Evolutionary conservation across 2,113 vertebrate genomes (phyloP).

Genomic region (Pomatorhinus ruficollis): DNA sequence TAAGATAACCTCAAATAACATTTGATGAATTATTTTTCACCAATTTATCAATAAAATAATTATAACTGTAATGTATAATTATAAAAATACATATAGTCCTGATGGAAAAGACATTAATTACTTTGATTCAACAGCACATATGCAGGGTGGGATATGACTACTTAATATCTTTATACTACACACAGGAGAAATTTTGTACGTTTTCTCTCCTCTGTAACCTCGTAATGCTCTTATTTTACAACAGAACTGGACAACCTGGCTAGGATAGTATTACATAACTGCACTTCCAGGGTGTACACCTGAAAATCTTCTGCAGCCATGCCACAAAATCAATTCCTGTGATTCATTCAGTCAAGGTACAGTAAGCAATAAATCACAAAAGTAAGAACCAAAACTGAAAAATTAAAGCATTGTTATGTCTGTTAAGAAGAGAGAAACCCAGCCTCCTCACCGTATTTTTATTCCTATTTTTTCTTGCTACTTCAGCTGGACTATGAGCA

Average conservation of each 20-base stretch:
- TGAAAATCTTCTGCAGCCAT: neutral
- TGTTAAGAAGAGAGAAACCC: neutral
- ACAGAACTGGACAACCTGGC: neutral
- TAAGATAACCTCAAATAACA: neutral
- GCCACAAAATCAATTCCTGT: neutral
- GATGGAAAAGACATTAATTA: neutral
- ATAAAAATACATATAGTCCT: neutral
- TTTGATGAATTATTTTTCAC: neutral
- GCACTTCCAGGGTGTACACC: neutral
- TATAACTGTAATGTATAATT: neutral
- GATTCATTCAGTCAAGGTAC: neutral
- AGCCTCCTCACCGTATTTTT: neutral
- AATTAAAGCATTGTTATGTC: neutral
- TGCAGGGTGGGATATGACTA: neutral
- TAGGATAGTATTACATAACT: neutral
- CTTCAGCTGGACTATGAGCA: neutral
- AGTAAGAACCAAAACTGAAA: neutral
- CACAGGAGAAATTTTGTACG: neutral
- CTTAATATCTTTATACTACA: neutral
- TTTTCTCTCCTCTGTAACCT: neutral
- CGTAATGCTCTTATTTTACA: neutral
- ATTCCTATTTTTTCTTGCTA: neutral
- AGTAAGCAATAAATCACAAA: neutral
- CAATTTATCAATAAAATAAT: neutral
- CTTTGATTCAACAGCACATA: neutral